Base-by-base conservation (phyloP, 2,113 vertebrate genomes). In the Collichthys lucidus region DNA sequence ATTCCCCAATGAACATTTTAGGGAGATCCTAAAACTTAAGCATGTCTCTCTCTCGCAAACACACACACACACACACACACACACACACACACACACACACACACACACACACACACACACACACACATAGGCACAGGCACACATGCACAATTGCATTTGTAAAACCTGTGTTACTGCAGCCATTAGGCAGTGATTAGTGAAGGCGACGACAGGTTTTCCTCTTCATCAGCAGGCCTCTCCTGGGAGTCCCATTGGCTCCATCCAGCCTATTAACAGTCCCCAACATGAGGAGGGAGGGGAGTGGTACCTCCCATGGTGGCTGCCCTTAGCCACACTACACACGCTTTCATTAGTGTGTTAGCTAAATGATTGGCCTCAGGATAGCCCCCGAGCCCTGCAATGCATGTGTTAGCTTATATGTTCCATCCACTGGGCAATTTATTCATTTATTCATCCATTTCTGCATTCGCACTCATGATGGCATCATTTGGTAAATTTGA, bases 311-410 rank as follows among this genome's bases (percentile, higher is more conserved):
- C 92, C 93, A 92, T 89, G 91, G 91, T 84, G 91, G 90, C 92
- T 93, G 93, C 91, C 92, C 93, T 94, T 94, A 89, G 87, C 91
- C 82, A 61, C 89, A 88, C 88, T 91, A 91, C 92, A 91, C 91
- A 88, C 79, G 79, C 91, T 94, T 95, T 95, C 92, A 95, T 95
- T 94, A 93, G 85, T 79, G 88, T 92, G 88, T 95, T 94, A 93
- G 94, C 92, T 92, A 93, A 94, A 94, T 93, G 91, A 94, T 94
- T 96, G 93, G 94, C 94, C 95, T 92, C 90, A 87, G 95, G 94
- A 91, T 87, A 93, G 92, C 92, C 94, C 94, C 88, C 87, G 31
- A 93, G 94, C 94, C 76, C 80, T 77, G 77, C 91, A 91, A 92
- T 77, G 89, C 93, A 92, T 90, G 92, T 90, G 89, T 86, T 90